A percentile compares a stretch with the other conserved stretches of the same genome.
Conservation (phyloP, 2,113 vertebrate species). For the Notarius quadriscutis region DNA sequence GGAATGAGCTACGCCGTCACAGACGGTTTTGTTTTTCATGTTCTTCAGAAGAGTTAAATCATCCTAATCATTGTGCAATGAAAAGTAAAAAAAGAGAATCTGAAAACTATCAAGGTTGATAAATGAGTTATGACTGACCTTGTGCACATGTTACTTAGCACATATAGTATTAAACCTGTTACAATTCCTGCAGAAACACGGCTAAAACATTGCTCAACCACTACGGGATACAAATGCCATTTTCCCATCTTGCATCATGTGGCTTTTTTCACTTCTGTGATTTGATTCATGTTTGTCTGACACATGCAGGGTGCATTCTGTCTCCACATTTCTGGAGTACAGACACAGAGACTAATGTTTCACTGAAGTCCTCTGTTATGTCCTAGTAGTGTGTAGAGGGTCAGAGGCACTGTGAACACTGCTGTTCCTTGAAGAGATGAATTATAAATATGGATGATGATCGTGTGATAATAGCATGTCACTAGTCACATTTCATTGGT, state of each 20-base stretch:
- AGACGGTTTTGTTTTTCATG: no score
- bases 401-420: background rate
- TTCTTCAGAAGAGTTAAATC: background rate
- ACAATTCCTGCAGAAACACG: background rate
- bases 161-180: background rate
- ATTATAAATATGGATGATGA: background rate
- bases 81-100: background rate
- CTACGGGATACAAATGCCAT: background rate
- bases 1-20: no score
- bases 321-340: background rate
- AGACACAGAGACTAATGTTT: background rate
- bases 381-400: background rate
- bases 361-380: background rate
- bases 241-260: background rate
- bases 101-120: background rate
- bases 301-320: background rate
- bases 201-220: background rate
- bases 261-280: background rate
- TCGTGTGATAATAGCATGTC: background rate
- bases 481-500: background rate
- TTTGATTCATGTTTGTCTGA: background rate
- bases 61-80: background rate
- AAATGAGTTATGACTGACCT: background rate
- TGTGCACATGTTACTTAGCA: background rate
- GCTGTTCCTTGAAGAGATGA: background rate